Evolutionary conservation across 1,140 invertebrate genomes (phyloP), one percentile per base, ranked within the genome.

Genomic region (Diachasma alloeum): DNA sequence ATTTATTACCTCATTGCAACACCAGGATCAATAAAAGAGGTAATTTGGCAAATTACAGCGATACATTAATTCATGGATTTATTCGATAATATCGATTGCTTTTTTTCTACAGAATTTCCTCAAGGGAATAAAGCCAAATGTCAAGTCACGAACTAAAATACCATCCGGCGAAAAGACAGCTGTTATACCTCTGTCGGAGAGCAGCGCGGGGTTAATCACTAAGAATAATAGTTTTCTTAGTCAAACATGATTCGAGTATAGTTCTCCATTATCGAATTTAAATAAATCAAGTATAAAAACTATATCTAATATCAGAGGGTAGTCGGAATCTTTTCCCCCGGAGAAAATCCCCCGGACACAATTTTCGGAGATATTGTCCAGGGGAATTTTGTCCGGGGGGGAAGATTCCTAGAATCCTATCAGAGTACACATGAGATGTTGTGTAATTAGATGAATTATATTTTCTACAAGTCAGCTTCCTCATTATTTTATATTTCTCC

Each of bases 1-100:
- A 82, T 94, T 36, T 93, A 93, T 79, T 92, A 92, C 74, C 68
- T 92, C 4, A 76, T 89, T 4, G 83, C 83, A 0, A 84, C 86
- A 73, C 87, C 90, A 59, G 91, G 91, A 80, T 88, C 90, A 17
- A 79, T 92, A 4, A 86, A 87, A 75, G 86, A 93, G 88, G 92
- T 93, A 66, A 66, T 67, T 42, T 59, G 13, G 36, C 24, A 71
- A 56, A 15, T 39, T 31, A 77, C 36, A 13, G 26, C 6, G 2
- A 42, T 63, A 19, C 22, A 56, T 72, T 80, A 31, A 46, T 72
- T 72, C 68, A 39, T 67, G 31, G 75, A 78, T 63, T 69, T 10
- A 66, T 22, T 66, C 10, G 13, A 31, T 24, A 68, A 8, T 42
- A 42, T 67, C 46, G 68, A 70, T 76, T 44, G 36, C 2, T 11